Evolutionary conservation across 1,140 invertebrate genomes (phyloP).

Genomic region (Saccostrea echinata): DNA sequence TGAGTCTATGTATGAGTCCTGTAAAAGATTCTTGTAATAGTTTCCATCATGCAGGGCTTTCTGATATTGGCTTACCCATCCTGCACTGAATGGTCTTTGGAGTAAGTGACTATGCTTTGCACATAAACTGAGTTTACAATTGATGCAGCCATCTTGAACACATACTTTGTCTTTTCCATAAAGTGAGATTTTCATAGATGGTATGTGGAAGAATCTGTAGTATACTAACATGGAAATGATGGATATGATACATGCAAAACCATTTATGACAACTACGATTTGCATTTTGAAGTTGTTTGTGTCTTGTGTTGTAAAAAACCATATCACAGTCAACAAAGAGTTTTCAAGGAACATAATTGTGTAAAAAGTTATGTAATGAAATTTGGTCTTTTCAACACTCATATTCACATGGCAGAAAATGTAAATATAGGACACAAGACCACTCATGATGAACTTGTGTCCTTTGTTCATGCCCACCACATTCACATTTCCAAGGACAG

Average conservation of each 20-base stretch:
- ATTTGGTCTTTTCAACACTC: slow-evolving; percentile 88
- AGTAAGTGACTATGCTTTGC: slow-evolving; percentile 67
- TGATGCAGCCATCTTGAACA: slow-evolving; percentile 68
- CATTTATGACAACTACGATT: slow-evolving; percentile 82
- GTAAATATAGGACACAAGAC: slow-evolving; percentile 91
- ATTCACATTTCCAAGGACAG: slow-evolving; percentile 90
- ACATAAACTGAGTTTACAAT: slow-evolving; percentile 72
- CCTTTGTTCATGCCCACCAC: slow-evolving; percentile 84
- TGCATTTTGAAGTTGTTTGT: slow-evolving; percentile 51
- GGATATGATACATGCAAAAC: slow-evolving; percentile 88
- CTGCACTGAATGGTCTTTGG: slow-evolving; percentile 68
- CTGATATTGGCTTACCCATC: slow-evolving; percentile 69
- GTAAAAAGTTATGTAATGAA: slow-evolving; percentile 93
- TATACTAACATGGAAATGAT: slow-evolving; percentile 92
- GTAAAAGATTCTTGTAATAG: slow-evolving; percentile 70
- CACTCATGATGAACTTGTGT: slow-evolving; percentile 84
- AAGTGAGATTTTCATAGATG: slow-evolving; percentile 76
- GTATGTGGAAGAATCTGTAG: slow-evolving; percentile 88
- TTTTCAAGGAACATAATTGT: slow-evolving; percentile 95
- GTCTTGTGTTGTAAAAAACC: slow-evolving; percentile 66
- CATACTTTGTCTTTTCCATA: slow-evolving; percentile 59
- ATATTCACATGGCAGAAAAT: slow-evolving; percentile 95
- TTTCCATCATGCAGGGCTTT: slow-evolving; percentile 63
- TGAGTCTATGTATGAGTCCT: slow-evolving; percentile 69
- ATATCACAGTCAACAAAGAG: slow-evolving; percentile 81